phyloP scores from a whole-genome alignment of 2,797 vertebrate genomes.

The Orientallactaga sibirica region DNA sequence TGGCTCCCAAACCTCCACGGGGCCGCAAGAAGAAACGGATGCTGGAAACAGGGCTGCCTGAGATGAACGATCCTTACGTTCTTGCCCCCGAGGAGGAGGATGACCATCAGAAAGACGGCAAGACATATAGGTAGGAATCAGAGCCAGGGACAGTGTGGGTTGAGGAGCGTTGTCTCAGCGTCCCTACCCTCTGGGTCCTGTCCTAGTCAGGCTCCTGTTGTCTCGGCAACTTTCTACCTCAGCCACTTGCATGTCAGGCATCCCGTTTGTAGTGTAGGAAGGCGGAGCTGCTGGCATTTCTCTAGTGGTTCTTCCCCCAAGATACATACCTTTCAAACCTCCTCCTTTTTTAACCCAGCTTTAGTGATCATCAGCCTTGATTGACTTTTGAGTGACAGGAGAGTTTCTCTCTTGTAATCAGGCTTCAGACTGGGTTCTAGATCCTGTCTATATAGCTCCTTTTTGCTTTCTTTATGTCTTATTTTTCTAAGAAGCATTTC shows the following conservation, averaged over 20 bases:
- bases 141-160: slow-evolving; percentile 9
- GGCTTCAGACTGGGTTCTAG: slow-evolving; percentile 47
- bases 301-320: not conserved
- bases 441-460: slow-evolving; percentile 44
- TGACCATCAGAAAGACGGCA: slow-evolving; percentile 95
- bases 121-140: slow-evolving; percentile 94
- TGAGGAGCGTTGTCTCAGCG: not conserved
- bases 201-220: not conserved
- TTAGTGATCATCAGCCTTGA: not conserved
- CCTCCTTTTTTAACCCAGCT: not conserved
- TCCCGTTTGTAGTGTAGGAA: not conserved
- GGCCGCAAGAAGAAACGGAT: slow-evolving; percentile 96
- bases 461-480: slow-evolving; percentile 55
- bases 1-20: slow-evolving; percentile 90
- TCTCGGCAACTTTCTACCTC: slow-evolving; percentile 38
- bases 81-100: slow-evolving; percentile 94
- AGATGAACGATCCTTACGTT: slow-evolving; percentile 94
- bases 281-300: not conserved
- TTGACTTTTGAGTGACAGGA: slow-evolving; percentile 25
- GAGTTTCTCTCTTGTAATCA: slow-evolving; percentile 55
- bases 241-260: slow-evolving; percentile 63
- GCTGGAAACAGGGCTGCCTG: slow-evolving; percentile 90
- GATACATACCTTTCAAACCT: not conserved
- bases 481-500: slow-evolving; percentile 67
- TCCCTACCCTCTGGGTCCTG: slow-evolving; percentile 37